A percentile compares a stretch with the other conserved stretches of the same genome.
Evolutionary conservation across 2,888 invertebrate species (phyloP).

Genomic region (Coremacera marginata): DNA sequence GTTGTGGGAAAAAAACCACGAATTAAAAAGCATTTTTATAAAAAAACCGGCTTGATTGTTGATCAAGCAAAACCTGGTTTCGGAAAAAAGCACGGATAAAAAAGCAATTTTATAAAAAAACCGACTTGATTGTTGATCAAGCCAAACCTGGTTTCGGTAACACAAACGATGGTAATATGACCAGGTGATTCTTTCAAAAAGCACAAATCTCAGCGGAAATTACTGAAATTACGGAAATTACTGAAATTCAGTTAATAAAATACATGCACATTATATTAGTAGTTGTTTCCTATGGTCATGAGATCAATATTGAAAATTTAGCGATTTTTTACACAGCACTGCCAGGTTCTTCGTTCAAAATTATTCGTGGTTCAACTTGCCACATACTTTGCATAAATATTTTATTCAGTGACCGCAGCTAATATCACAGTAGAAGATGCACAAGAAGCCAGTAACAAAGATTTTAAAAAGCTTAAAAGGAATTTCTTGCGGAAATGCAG

Average conservation of each 20-base stretch:
- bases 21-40: too few relatives aligned
- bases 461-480: not conserved
- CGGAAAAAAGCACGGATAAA: not conserved
- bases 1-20: too few relatives aligned
- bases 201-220: conserved; percentile 4
- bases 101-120: not conserved
- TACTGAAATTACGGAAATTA: too few relatives aligned
- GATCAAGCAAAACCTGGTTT: too few relatives aligned
- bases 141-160: not conserved
- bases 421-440: conserved; percentile 24
- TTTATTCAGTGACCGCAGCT: conserved; percentile 19
- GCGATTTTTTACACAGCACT: conserved; percentile 10
- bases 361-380: conserved; percentile 16
- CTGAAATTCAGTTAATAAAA: not conserved
- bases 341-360: conserved; percentile 18
- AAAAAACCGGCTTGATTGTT: too few relatives aligned
- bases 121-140: not conserved
- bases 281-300: conserved; percentile 14
- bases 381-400: conserved; percentile 19
- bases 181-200: not conserved
- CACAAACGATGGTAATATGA: conserved; percentile 5
- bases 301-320: not conserved
- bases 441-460: not conserved
- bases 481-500: conserved; percentile 21
- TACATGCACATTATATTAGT: conserved; percentile 7